Conservation (phyloP, 2,797 vertebrate genomes). For the Mus caroli region DNA sequence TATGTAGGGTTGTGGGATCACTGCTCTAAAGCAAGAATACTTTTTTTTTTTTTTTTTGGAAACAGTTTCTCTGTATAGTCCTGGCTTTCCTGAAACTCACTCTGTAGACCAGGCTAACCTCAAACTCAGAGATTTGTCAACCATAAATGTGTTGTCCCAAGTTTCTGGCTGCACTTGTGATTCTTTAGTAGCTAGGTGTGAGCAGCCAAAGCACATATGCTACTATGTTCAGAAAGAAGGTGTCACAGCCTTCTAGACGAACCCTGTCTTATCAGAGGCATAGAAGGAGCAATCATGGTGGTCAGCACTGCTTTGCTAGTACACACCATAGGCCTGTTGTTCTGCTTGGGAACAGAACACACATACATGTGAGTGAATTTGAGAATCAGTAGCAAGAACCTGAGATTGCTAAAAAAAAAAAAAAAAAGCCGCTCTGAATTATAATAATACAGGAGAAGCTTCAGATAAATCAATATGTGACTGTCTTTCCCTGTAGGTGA, state of each 20-base stretch:
- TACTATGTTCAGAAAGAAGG: constrained; percentile 37
- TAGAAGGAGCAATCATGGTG: not conserved
- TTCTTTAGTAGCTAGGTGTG: constrained; percentile 37
- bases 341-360: no score
- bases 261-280: not conserved
- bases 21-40: not conserved
- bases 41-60: no score
- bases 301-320: not conserved
- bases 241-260: constrained; percentile 35
- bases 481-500: not conserved
- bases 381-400: constrained; percentile 16
- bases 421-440: not conserved
- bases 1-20: no score
- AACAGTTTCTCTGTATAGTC: not conserved
- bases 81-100: not conserved
- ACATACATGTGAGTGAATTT: not conserved
- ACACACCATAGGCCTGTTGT: not conserved
- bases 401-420: not conserved
- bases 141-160: constrained; percentile 32
- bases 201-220: not conserved
- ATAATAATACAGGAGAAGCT: not conserved
- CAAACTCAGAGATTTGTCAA: not conserved
- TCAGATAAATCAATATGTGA: not conserved
- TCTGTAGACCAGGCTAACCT: not conserved
- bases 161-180: constrained; percentile 28